Percentiles rank a stretch among this genome's conserved stretches.
Conservation (phyloP, 2,888 invertebrate species). For the Dyspetes luteomarginatus region DNA sequence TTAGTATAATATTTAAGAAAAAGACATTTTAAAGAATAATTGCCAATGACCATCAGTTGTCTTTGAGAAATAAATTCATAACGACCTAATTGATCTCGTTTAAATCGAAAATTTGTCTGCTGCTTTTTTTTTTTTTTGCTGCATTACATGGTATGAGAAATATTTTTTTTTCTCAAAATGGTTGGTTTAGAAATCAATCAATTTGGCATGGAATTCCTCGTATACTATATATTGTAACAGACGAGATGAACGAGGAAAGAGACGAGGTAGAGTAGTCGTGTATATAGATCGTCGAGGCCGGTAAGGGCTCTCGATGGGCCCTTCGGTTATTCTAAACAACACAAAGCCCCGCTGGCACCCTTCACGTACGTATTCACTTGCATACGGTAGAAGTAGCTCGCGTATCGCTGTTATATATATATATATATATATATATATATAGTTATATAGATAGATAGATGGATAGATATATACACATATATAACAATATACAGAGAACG, state of each 20-base stretch:
- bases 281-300: slow-evolving; percentile 17
- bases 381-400: slow-evolving; percentile 46
- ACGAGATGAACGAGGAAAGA: slow-evolving; percentile 20
- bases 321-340: slow-evolving; percentile 82
- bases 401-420: slow-evolving; percentile 10
- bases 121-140: too few species aligned
- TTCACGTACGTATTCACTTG: slow-evolving; percentile 72
- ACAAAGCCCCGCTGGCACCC: slow-evolving; percentile 80
- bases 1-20: too few species aligned
- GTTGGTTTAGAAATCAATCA: too few species aligned
- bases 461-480: not conserved
- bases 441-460: not conserved
- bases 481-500: slow-evolving; percentile 54
- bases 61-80: too few species aligned
- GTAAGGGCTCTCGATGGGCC: slow-evolving; percentile 74
- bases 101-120: too few species aligned
- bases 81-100: too few species aligned
- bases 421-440: slow-evolving; percentile 3
- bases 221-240: not conserved
- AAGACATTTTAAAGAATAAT: too few species aligned
- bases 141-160: too few species aligned
- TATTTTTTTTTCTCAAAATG: too few species aligned
- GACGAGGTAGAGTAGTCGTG: slow-evolving; percentile 17
- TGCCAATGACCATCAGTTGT: too few species aligned
- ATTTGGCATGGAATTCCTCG: too few species aligned